A percentile compares a stretch with the other conserved stretches of the same genome.
Conservation (phyloP, 1,140 invertebrate species). For the Apis florea region DNA sequence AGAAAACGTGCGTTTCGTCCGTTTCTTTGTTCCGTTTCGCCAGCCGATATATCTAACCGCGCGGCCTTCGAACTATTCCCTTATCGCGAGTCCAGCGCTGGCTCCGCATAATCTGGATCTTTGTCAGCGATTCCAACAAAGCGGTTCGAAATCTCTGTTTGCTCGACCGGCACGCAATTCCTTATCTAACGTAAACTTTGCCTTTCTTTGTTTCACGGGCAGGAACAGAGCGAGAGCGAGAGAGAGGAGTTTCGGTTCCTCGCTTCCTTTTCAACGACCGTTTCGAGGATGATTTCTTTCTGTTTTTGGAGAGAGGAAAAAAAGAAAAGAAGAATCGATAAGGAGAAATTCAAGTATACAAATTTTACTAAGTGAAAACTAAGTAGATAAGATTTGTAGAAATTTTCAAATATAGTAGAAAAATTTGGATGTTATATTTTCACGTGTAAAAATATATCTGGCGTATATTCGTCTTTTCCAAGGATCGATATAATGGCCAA, state of each 20-base stretch:
- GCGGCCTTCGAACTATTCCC: conserved; percentile 57
- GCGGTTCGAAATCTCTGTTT: conserved; percentile 60
- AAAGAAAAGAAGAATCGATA: background rate
- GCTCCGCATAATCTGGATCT: conserved; percentile 65
- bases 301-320: background rate
- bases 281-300: background rate
- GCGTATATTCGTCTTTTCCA: background rate
- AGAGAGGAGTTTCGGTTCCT: background rate
- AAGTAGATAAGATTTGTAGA: background rate
- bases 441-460: too few species aligned
- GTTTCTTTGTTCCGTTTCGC: conserved; percentile 37
- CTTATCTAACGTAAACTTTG: conserved; percentile 74
- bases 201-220: conserved; percentile 62
- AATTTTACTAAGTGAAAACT: background rate
- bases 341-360: background rate
- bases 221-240: background rate
- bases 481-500: background rate
- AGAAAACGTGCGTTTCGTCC: background rate
- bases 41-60: background rate
- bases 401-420: too few species aligned
- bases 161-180: conserved; percentile 61
- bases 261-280: background rate
- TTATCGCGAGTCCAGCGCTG: conserved; percentile 57
- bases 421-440: too few species aligned
- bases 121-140: conserved; percentile 71